Evolutionary conservation across 2,797 vertebrate genomes (phyloP).

Genomic region (Moxostoma hubbsi): DNA sequence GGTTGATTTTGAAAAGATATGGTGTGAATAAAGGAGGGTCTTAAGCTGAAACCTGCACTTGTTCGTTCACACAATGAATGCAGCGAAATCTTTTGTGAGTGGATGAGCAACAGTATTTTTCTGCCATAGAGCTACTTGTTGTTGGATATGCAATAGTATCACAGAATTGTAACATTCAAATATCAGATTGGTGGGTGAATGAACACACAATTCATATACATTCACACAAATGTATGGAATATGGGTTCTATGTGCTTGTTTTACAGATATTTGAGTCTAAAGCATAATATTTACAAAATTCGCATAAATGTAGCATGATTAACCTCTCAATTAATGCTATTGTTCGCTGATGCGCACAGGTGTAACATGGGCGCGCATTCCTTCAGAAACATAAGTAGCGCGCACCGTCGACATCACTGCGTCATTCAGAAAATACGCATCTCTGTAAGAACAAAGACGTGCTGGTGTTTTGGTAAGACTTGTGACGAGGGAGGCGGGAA

Average conservation of each 20-base stretch:
- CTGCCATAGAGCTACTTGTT: background rate
- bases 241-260: background rate
- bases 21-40: constrained; percentile 2
- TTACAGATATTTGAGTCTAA: background rate
- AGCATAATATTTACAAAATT: background rate
- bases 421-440: constrained; percentile 46
- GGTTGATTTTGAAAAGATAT: constrained; percentile 14
- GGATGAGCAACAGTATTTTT: background rate
- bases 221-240: background rate
- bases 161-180: background rate
- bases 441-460: constrained; percentile 67
- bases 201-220: background rate
- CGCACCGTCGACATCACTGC: constrained; percentile 11
- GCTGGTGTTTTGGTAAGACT: constrained; percentile 63
- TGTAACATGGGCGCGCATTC: constrained; percentile 62
- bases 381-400: constrained; percentile 59
- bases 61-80: background rate
- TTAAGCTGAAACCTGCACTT: background rate
- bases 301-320: background rate
- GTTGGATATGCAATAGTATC: background rate
- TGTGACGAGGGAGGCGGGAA: constrained; percentile 8
- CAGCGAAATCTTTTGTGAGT: background rate
- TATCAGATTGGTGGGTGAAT: background rate
- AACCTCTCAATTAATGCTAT: background rate
- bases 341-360: constrained; percentile 18